These are phyloP conservation scores for Ancistrus triradiatus DNA, from an alignment of 2,113 vertebrate genomes.

Conservation along the genomic window DNA sequence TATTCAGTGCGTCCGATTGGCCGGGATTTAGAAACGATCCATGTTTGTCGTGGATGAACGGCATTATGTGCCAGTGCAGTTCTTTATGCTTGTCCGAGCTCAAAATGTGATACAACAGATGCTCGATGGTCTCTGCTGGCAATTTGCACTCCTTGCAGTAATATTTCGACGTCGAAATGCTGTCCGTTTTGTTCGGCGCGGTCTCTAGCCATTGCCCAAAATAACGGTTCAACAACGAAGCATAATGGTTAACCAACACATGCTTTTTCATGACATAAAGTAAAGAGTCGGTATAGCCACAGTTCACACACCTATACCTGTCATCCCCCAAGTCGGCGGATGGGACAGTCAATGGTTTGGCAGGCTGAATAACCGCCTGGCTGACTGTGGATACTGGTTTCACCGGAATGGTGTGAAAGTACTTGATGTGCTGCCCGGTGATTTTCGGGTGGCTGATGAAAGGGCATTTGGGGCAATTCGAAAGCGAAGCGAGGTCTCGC, in stretches of 20 bases:
- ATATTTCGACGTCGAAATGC: conserved; percentile 51
- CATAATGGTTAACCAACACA: conserved; percentile 77
- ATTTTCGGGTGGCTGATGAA: conserved; percentile 73
- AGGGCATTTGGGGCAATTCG: conserved; percentile 74
- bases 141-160: conserved; percentile 79
- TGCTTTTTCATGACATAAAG: conserved; percentile 88
- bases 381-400: conserved; percentile 52
- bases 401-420: conserved; percentile 71
- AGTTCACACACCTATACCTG: conserved; percentile 76
- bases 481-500: conserved; percentile 73
- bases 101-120: conserved; percentile 80
- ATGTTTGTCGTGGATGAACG: conserved; percentile 69
- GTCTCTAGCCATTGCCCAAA: conserved; percentile 68
- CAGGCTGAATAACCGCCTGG: conserved; percentile 6
- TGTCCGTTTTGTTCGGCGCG: conserved; percentile 2
- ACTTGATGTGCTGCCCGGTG: conserved; percentile 72
- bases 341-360: not conserved
- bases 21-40: conserved; percentile 27
- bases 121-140: conserved; percentile 74
- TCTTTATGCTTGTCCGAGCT: conserved; percentile 79
- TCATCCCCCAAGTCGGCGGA: conserved; percentile 64
- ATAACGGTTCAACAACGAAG: conserved; percentile 69
- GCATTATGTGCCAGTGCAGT: conserved; percentile 75
- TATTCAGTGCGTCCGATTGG: conserved; percentile 55
- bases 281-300: conserved; percentile 76